Evolutionary conservation across 2,113 vertebrate species (phyloP).

Genomic region (Amazona vittata): DNA sequence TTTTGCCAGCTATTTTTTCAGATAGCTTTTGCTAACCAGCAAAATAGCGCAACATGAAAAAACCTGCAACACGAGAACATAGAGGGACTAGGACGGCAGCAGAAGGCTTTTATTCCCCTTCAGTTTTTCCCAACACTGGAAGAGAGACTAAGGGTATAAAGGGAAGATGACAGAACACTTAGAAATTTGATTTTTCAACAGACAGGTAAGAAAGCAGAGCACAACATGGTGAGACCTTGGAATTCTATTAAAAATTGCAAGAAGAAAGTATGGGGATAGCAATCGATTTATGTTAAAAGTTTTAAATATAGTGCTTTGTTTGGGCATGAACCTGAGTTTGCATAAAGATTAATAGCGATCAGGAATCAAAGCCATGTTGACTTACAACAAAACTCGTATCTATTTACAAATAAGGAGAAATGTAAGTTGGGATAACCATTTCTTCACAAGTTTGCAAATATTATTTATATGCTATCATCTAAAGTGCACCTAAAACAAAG

Average conservation of each 20-base stretch:
- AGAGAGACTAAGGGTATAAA: background rate
- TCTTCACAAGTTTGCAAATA: background rate
- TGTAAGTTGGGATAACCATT: rapidly evolving
- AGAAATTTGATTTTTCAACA: background rate
- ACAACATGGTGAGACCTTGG: background rate
- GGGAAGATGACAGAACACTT: background rate
- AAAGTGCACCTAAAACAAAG: background rate
- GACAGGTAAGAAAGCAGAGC: background rate
- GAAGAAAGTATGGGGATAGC: background rate
- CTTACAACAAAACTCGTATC: background rate
- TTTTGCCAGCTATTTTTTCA: background rate
- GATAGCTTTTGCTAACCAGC: background rate
- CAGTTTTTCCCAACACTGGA: background rate
- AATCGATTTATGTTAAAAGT: background rate
- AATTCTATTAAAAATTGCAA: background rate
- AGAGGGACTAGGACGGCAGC: background rate
- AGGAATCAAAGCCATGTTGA: background rate
- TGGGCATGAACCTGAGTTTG: background rate
- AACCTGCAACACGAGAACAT: background rate
- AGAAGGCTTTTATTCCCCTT: background rate
- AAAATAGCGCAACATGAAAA: background rate
- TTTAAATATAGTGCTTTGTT: background rate
- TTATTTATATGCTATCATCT: background rate
- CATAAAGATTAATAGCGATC: background rate
- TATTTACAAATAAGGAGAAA: background rate